These are phyloP conservation scores for Peromyscus polionotus DNA, from an alignment of 2,113 vertebrate species.

Conservation along the genomic window DNA sequence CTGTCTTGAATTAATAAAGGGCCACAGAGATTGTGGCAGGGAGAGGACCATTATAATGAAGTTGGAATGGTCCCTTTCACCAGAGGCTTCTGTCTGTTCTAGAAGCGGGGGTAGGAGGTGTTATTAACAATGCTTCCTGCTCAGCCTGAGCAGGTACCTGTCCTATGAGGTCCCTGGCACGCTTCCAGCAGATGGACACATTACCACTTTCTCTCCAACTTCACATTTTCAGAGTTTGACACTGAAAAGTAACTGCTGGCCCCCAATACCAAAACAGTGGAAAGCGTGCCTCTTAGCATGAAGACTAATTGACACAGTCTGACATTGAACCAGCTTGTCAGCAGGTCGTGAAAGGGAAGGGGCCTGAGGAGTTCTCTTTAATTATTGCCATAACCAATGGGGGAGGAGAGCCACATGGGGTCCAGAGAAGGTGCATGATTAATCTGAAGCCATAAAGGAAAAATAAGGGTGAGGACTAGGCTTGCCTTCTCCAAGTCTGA, in stretches of 20 bases:
- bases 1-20: not conserved
- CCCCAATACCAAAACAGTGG: not conserved
- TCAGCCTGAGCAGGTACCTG: not conserved
- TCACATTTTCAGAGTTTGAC: not conserved
- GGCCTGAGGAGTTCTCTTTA: not conserved
- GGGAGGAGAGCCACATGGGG: not conserved
- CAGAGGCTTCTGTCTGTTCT: not conserved
- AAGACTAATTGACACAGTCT: not conserved
- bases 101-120: not conserved
- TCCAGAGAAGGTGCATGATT: not conserved
- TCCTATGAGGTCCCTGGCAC: not conserved
- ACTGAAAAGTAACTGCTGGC: not conserved
- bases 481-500: not conserved
- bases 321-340: not conserved
- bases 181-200: not conserved
- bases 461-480: not conserved
- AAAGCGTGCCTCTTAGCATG: not conserved
- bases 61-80: not conserved
- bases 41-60: not conserved
- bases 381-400: not conserved
- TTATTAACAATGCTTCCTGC: not conserved
- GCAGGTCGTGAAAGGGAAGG: not conserved
- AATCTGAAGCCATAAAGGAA: not conserved
- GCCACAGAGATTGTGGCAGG: not conserved
- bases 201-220: not conserved